Conservation (phyloP, 2,888 invertebrate species). For the Lymantria dispar region DNA sequence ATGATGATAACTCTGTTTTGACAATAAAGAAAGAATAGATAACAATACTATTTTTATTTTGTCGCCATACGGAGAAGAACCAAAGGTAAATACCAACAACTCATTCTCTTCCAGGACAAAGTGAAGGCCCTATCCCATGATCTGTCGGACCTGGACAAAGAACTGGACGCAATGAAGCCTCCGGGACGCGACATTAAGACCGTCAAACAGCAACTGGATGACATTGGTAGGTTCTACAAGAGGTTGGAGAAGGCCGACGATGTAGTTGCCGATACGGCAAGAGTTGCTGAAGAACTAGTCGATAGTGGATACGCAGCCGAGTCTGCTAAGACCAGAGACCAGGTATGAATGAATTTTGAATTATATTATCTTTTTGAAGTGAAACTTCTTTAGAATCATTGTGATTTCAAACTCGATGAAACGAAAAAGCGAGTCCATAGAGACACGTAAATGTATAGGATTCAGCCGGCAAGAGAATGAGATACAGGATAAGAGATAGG, state of each 20-base stretch:
- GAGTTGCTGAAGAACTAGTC: conserved; percentile 89
- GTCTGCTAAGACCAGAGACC: conserved; percentile 90
- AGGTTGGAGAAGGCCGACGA: conserved; percentile 86
- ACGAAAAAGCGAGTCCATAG: no score
- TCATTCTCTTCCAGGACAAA: conserved; percentile 82
- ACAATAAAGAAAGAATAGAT: no score
- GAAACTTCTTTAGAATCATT: no score
- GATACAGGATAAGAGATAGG: no score
- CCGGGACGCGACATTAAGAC: conserved; percentile 94
- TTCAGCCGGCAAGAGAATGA: no score
- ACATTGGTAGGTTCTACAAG: conserved; percentile 86
- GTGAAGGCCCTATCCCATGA: conserved; percentile 90
- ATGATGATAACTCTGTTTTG: no score
- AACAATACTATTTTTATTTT: no score
- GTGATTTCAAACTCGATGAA: no score
- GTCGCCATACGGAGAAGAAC: no score
- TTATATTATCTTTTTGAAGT: no score
- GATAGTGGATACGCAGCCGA: conserved; percentile 94
- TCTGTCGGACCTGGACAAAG: conserved; percentile 90
- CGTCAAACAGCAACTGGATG: conserved; percentile 91
- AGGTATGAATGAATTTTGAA: conserved; percentile 67
- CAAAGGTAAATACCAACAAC: not conserved
- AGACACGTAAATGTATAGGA: no score
- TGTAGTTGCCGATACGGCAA: conserved; percentile 85
- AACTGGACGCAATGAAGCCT: conserved; percentile 92